Evolutionary conservation across 2,797 vertebrate species (phyloP).

Genomic region (Periparus ater): DNA sequence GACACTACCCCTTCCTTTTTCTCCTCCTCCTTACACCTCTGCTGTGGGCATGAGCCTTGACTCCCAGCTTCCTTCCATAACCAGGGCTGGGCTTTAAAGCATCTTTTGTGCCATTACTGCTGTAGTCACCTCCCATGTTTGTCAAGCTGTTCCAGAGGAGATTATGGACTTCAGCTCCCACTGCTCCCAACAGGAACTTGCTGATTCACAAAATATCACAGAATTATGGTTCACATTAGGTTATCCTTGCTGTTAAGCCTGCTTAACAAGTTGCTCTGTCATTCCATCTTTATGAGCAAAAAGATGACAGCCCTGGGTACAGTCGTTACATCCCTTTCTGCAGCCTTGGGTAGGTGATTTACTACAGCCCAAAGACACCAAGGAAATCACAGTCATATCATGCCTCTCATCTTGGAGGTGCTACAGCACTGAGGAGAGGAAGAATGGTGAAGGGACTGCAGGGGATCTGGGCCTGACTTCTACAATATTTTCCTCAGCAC

Average conservation of each 20-base stretch:
- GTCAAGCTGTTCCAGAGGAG: background rate
- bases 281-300: background rate
- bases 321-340: background rate
- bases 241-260: background rate
- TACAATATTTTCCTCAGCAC: background rate
- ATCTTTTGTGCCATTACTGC: background rate
- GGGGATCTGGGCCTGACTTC: background rate
- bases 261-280: background rate
- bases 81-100: background rate
- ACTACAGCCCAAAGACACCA: background rate
- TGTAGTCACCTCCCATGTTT: background rate
- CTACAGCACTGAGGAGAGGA: background rate
- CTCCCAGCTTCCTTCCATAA: background rate
- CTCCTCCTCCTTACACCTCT: background rate
- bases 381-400: background rate
- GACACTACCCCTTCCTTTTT: background rate
- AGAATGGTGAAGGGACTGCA: background rate
- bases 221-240: background rate
- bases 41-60: background rate
- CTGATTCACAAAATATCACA: background rate
- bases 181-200: background rate
- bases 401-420: background rate
- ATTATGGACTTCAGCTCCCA: accelerated
- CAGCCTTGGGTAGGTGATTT: background rate
- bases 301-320: background rate